A percentile compares a stretch with the other conserved stretches of the same genome.
phyloP scores from a whole-genome alignment of 1,140 invertebrate genomes.

The Brachionus calyciflorus region DNA sequence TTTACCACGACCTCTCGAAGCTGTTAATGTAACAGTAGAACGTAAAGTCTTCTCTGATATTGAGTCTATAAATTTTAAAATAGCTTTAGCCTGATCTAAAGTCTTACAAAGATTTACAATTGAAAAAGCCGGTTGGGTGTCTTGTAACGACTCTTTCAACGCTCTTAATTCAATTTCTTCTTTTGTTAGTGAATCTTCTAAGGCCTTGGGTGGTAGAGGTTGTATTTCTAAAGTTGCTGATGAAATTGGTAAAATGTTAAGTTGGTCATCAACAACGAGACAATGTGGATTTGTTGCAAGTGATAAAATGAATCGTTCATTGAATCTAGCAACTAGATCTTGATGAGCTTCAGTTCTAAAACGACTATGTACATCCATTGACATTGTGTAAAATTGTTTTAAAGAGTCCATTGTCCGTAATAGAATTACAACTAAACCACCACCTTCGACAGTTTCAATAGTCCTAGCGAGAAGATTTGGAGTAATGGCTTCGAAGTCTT shows the following conservation, averaged over 20 bases:
- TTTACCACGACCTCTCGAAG: conserved; percentile 92
- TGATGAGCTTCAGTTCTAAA: conserved; percentile 90
- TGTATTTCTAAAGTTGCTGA: conserved; percentile 78
- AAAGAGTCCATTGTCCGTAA: conserved; percentile 80
- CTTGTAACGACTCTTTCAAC: conserved; percentile 74
- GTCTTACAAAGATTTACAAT: conserved; percentile 89
- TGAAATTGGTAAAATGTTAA: conserved; percentile 86
- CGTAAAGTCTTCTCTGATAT: conserved; percentile 86
- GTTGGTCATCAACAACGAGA: conserved; percentile 83
- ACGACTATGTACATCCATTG: conserved; percentile 85
- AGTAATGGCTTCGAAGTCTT: conserved; percentile 99
- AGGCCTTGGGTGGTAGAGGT: conserved; percentile 65
- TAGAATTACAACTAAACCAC: conserved; percentile 82
- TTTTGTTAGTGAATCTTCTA: conserved; percentile 54
- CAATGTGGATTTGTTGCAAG: conserved; percentile 80
- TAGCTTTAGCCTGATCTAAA: conserved; percentile 84
- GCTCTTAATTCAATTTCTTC: conserved; percentile 66
- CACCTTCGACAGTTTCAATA: conserved; percentile 96
- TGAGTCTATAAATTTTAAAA: conserved; percentile 89
- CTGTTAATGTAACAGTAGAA: conserved; percentile 89
- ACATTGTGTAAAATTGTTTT: conserved; percentile 88
- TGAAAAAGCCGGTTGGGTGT: conserved; percentile 82
- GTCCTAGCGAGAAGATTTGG: conserved; percentile 94
- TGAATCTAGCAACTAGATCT: conserved; percentile 87
- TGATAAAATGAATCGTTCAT: conserved; percentile 90